These are phyloP conservation scores for Camelus bactrianus DNA, from an alignment of 2,113 vertebrate genomes.

Conservation along the genomic window DNA sequence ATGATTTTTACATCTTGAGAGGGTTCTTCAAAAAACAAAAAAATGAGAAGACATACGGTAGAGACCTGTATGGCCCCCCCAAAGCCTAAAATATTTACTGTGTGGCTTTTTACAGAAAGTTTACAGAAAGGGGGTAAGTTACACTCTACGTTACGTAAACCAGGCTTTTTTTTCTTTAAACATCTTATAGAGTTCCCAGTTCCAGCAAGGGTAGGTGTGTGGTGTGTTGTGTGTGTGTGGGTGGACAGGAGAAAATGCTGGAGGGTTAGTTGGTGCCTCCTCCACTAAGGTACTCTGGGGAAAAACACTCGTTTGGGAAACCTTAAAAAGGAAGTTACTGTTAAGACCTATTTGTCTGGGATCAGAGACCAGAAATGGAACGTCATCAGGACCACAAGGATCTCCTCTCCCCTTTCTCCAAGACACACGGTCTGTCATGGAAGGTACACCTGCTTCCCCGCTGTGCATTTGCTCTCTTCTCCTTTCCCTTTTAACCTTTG, in stretches of 20 bases:
- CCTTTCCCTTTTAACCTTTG: neutral
- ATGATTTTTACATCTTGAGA: neutral
- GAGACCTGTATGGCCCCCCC: neutral
- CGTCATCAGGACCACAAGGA: rapidly evolving
- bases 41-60: neutral
- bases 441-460: neutral
- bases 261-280: neutral
- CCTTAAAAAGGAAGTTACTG: neutral
- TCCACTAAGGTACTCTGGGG: too few species aligned
- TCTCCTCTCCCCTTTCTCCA: neutral
- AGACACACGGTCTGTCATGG: neutral
- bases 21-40: neutral
- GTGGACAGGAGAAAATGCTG: neutral
- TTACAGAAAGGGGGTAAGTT: too few species aligned
- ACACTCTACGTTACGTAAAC: neutral
- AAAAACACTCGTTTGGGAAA: neutral
- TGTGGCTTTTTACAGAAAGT: neutral
- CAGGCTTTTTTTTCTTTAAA: neutral
- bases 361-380: neutral
- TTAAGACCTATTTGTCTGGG: neutral
- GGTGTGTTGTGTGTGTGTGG: rapidly evolving
- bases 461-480: neutral
- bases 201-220: rapidly evolving
- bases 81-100: neutral
- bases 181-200: neutral